phyloP scores from a whole-genome alignment of 2,888 invertebrate species.

The Stenurella melanura region DNA sequence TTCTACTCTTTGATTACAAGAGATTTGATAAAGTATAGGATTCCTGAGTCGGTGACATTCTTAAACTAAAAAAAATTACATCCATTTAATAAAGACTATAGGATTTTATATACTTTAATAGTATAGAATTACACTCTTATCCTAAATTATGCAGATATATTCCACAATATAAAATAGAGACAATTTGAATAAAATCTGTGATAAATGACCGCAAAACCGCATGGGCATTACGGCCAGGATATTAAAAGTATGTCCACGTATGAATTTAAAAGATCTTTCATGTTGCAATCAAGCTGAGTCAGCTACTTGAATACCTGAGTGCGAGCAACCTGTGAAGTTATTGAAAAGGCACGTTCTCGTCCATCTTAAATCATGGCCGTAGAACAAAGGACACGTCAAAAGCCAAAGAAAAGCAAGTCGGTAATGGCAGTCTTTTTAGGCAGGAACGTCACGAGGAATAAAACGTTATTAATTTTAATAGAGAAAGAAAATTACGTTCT shows the following conservation, averaged over 20 bases:
- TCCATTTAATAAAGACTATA: no score
- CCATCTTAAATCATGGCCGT: constrained; percentile 61
- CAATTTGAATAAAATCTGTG: constrained; percentile 18
- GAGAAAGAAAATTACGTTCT: neutral
- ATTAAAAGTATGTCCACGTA: constrained; percentile 61
- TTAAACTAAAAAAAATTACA: no score
- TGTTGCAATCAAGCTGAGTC: constrained; percentile 65
- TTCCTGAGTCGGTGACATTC: no score
- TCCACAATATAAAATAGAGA: neutral
- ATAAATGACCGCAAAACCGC: constrained; percentile 17
- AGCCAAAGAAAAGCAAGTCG: constrained; percentile 43
- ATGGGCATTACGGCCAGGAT: constrained; percentile 20
- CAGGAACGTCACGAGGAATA: constrained; percentile 4
- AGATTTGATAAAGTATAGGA: no score
- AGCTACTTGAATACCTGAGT: constrained; percentile 67
- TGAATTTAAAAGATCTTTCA: constrained; percentile 65
- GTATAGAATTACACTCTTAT: neutral
- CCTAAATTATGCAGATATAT: neutral
- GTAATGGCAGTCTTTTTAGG: constrained; percentile 42
- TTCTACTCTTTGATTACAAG: no score
- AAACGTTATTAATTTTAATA: neutral
- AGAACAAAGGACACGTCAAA: constrained; percentile 60
- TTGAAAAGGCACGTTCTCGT: constrained; percentile 65
- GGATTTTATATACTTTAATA: neutral
- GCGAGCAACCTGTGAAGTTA: constrained; percentile 63